Percentiles rank a stretch among this genome's conserved stretches.
Conservation (phyloP, 2,888 invertebrate genomes). For the Fragum fragum region DNA sequence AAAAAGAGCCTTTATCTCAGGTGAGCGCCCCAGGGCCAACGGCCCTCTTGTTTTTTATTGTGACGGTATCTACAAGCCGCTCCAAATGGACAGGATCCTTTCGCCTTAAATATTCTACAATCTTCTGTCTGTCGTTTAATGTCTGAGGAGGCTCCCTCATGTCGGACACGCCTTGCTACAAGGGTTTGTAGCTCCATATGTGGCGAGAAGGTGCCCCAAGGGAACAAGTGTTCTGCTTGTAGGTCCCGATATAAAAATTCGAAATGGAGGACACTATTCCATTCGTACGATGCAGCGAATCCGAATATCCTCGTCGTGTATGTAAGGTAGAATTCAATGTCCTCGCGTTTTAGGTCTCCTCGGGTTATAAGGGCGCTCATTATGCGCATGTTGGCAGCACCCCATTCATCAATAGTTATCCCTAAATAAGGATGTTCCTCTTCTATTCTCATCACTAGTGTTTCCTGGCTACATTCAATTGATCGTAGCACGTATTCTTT, state of each 20-base stretch:
- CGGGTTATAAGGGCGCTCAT: slow-evolving; percentile 26
- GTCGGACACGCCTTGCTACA: slow-evolving; percentile 10
- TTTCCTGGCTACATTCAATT: slow-evolving; percentile 4
- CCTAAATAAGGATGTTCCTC: slow-evolving; percentile 41
- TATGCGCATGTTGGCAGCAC: slow-evolving; percentile 39
- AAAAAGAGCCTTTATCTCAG: too few relatives aligned
- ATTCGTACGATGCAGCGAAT: slow-evolving; percentile 48
- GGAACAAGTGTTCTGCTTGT: slow-evolving; percentile 45
- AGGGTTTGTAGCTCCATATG: slow-evolving; percentile 48
- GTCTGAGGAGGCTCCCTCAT: too few relatives aligned
- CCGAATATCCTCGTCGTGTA: slow-evolving; percentile 46
- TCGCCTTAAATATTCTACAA: slow-evolving; percentile 43
- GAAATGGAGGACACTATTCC: slow-evolving; percentile 44
- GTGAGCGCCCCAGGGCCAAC: too few relatives aligned
- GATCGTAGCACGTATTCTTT: slow-evolving; percentile 28
- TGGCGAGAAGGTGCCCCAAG: slow-evolving; percentile 44
- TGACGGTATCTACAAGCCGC: slow-evolving; percentile 22
- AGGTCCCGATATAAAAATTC: slow-evolving; percentile 32
- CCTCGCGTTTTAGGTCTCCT: neutral
- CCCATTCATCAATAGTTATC: slow-evolving; percentile 37
- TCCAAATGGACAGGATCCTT: slow-evolving; percentile 42
- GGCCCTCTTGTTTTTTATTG: neutral
- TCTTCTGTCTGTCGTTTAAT: slow-evolving; percentile 38
- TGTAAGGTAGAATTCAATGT: slow-evolving; percentile 47
- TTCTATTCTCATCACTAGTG: slow-evolving; percentile 29